A percentile compares a stretch with the other conserved stretches of the same genome.
These are phyloP conservation scores for Globicephala melas DNA, from an alignment of 2,113 vertebrate genomes.

Conservation along the genomic window DNA sequence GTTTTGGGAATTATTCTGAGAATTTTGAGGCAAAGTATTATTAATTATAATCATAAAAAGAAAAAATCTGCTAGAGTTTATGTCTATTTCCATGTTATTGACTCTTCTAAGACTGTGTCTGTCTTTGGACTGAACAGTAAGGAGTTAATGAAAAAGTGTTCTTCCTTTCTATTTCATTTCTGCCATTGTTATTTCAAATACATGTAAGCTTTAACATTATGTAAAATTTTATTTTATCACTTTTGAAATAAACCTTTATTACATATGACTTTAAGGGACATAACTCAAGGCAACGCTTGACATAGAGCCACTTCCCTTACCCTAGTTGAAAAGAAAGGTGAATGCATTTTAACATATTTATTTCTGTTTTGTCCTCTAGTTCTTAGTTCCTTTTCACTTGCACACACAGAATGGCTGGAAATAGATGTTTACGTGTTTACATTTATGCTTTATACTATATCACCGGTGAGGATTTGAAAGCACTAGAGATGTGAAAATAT, in stretches of 20 bases:
- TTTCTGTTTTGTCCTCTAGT: background rate
- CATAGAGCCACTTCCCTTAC: background rate
- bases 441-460: background rate
- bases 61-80: background rate
- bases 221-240: background rate
- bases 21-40: background rate
- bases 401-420: background rate
- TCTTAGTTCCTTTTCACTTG: background rate
- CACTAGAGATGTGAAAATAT: conserved; percentile 43
- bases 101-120: background rate
- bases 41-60: background rate
- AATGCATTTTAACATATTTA: background rate
- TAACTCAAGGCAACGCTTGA: background rate
- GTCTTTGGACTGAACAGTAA: background rate
- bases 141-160: background rate
- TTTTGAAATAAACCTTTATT: conserved; percentile 34
- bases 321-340: background rate
- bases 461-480: conserved; percentile 25
- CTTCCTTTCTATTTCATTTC: background rate
- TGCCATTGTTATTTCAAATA: background rate
- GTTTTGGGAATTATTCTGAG: background rate
- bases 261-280: background rate
- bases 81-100: background rate
- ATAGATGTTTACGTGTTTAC: conserved; percentile 14
- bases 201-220: conserved; percentile 3